These are phyloP conservation scores for Coregonus suidteri DNA, from an alignment of 2,797 vertebrate species.

Conservation along the genomic window DNA sequence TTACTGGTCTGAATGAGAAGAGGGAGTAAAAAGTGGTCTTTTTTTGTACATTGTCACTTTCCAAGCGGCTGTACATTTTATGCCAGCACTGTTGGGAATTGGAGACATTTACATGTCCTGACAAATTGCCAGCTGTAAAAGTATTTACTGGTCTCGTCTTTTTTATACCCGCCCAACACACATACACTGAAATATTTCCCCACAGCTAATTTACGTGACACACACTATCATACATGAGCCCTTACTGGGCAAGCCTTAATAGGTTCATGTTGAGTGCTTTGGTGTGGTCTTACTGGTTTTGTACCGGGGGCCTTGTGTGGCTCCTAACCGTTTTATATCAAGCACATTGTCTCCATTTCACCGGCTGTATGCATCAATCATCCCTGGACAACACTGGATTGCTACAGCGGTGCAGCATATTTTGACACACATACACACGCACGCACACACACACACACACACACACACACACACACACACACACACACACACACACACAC, in stretches of 20 bases:
- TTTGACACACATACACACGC: neutral
- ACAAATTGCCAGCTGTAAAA: slow-evolving; percentile 77
- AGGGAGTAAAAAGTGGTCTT: slow-evolving; percentile 87
- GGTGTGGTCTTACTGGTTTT: slow-evolving; percentile 58
- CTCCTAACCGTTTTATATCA: slow-evolving; percentile 56
- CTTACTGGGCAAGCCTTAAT: slow-evolving; percentile 46
- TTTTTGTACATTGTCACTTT: slow-evolving; percentile 93
- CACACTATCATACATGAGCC: slow-evolving; percentile 47
- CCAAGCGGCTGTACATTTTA: slow-evolving; percentile 92
- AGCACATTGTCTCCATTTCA: slow-evolving; percentile 31
- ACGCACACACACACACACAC: no score
- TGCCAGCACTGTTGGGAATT: slow-evolving; percentile 84
- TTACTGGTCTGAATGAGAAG: slow-evolving; percentile 80
- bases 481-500: no score
- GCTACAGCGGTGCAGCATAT: slow-evolving; percentile 11
- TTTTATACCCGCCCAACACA: slow-evolving; percentile 19
- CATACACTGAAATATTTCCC: slow-evolving; percentile 63
- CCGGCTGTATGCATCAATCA: slow-evolving; percentile 23
- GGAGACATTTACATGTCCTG: slow-evolving; percentile 84
- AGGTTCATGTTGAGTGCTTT: slow-evolving; percentile 46
- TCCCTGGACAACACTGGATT: slow-evolving; percentile 27
- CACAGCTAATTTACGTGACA: slow-evolving; percentile 57
- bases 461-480: neutral
- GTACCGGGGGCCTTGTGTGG: slow-evolving; percentile 54
- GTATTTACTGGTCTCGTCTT: slow-evolving; percentile 76